Evolutionary conservation across 2,113 vertebrate genomes (phyloP).

Genomic region (Lathamus discolor): DNA sequence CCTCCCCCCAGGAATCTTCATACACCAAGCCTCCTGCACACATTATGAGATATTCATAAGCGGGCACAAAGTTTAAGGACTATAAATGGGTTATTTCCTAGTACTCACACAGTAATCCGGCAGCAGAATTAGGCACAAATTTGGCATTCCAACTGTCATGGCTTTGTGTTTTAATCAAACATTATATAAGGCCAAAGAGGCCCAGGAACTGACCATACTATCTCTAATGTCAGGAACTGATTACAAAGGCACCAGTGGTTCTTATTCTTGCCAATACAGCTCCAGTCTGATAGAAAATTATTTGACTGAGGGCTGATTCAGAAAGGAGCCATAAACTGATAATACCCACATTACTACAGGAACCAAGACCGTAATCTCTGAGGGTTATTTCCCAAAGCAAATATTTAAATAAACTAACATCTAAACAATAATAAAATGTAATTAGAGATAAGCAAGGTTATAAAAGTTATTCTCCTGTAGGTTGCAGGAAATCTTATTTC

Average conservation of each 20-base stretch:
- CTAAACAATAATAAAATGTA: constrained; percentile 57
- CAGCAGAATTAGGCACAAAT: neutral
- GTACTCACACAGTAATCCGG: neutral
- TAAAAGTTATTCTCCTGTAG: constrained; percentile 9
- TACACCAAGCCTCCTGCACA: neutral
- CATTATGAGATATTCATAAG: neutral
- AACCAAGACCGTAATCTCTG: constrained; percentile 62
- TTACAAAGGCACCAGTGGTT: constrained; percentile 31
- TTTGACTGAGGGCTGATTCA: neutral
- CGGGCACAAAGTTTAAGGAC: neutral
- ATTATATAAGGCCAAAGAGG: constrained; percentile 42
- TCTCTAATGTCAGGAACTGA: constrained; percentile 38
- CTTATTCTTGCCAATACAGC: constrained; percentile 26
- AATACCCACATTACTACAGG: constrained; percentile 50
- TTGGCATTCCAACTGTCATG: neutral
- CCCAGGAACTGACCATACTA: constrained; percentile 4
- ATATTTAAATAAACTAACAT: constrained; percentile 55
- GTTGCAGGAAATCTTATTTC: neutral
- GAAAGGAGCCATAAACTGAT: constrained; percentile 50
- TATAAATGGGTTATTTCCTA: neutral
- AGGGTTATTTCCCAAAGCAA: constrained; percentile 57
- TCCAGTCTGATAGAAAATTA: constrained; percentile 21
- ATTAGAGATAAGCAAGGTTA: constrained; percentile 54
- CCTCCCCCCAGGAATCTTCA: neutral
- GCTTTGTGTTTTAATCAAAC: constrained; percentile 22